A percentile compares a stretch with the other conserved stretches of the same genome.
phyloP scores from a whole-genome alignment of 1,140 invertebrate species.

The Odontomachus brunneus region DNA sequence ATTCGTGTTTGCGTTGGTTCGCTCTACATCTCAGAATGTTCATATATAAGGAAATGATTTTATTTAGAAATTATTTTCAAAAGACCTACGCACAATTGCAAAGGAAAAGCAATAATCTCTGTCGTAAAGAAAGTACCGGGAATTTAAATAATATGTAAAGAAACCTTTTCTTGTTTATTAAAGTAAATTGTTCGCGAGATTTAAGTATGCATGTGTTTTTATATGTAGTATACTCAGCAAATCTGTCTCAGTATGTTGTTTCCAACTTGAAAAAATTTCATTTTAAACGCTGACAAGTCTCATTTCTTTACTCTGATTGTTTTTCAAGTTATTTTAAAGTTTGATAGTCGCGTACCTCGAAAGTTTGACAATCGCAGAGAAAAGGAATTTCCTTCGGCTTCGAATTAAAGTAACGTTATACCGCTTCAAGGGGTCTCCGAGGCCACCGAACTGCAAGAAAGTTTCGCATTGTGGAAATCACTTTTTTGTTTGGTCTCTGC shows the following conservation, averaged over 20 bases:
- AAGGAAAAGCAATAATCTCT: too few species aligned
- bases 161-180: too few species aligned
- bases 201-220: not conserved
- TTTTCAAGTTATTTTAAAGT: slow-evolving; percentile 27
- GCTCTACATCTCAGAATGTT: too few species aligned
- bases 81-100: too few species aligned
- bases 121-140: too few species aligned
- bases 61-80: too few species aligned
- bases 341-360: not conserved
- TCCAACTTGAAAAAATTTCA: not conserved
- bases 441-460: slow-evolving; percentile 37
- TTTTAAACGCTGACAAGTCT: not conserved
- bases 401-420: slow-evolving; percentile 6
- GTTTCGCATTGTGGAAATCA: not conserved
- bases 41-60: too few species aligned
- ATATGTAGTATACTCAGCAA: not conserved
- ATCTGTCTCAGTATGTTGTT: slow-evolving; percentile 1
- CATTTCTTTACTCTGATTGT: not conserved
- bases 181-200: too few species aligned
- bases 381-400: slow-evolving; percentile 6
- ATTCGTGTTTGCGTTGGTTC: too few species aligned
- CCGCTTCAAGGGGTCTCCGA: not conserved
- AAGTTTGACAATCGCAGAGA: slow-evolving; percentile 6
- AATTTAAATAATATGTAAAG: too few species aligned
- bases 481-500: not conserved